Evolutionary conservation across 2,888 invertebrate genomes (phyloP).

Genomic region (Lithosia quadra): DNA sequence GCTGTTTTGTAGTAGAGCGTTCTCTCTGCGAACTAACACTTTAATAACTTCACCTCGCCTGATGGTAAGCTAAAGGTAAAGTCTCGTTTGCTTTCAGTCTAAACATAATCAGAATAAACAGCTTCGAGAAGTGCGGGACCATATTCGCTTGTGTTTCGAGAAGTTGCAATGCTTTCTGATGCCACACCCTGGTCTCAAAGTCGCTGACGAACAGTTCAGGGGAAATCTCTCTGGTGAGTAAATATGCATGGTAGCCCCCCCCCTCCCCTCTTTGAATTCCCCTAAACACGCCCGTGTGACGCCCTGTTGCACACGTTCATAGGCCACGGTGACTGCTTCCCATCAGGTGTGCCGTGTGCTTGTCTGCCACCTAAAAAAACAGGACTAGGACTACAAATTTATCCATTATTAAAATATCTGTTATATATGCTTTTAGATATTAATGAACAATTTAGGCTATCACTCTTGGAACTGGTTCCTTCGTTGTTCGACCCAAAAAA

Average conservation of each 20-base stretch:
- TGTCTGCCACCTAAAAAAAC: too few relatives aligned
- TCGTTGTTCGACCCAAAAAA: conserved; percentile 94
- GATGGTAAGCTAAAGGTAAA: too few relatives aligned
- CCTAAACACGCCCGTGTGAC: too few relatives aligned
- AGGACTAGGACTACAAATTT: too few relatives aligned
- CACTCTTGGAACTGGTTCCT: conserved; percentile 93
- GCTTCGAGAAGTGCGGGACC: conserved; percentile 94
- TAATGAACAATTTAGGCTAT: conserved; percentile 94
- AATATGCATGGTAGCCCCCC: not conserved
- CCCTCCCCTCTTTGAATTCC: too few relatives aligned
- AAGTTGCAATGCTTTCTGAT: conserved; percentile 97
- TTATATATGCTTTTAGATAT: conserved; percentile 90
- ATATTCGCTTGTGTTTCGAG: conserved; percentile 97
- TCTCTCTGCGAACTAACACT: too few relatives aligned
- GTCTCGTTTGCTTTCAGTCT: conserved; percentile 80
- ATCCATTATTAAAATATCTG: too few relatives aligned
- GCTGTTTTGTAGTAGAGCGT: too few relatives aligned
- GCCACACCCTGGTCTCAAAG: conserved; percentile 99
- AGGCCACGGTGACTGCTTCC: too few relatives aligned
- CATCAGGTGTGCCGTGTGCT: too few relatives aligned
- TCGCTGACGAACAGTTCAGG: conserved; percentile 97
- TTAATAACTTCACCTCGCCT: too few relatives aligned
- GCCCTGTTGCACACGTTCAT: too few relatives aligned
- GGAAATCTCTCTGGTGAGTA: conserved; percentile 90
- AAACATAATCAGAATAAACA: conserved; percentile 96